Percentiles rank a stretch among this genome's conserved stretches.
Conservation (phyloP, 2,888 invertebrate species). For the Drosophila pegasa region DNA sequence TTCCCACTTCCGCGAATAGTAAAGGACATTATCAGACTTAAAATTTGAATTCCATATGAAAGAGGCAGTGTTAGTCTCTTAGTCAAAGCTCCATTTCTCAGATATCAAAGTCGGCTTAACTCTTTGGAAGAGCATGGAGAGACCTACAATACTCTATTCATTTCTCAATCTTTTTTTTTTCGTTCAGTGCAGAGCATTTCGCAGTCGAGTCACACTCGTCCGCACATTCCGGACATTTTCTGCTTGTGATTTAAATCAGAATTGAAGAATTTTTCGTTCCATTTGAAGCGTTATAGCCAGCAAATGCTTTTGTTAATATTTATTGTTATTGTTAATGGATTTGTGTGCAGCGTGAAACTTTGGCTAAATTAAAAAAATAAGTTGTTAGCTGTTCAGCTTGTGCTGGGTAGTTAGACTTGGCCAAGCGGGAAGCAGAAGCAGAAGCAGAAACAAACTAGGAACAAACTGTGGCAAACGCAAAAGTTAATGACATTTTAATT, state of each 20-base stretch:
- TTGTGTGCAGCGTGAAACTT: not conserved
- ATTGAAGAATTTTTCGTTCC: slow-evolving; percentile 6
- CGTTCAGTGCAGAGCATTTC: not conserved
- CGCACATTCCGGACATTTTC: not conserved
- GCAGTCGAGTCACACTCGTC: not conserved
- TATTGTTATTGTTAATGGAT: slow-evolving; percentile 16
- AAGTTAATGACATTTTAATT: slow-evolving; percentile 58
- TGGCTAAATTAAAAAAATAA: slow-evolving; percentile 40
- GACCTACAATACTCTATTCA: not conserved
- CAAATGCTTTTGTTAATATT: slow-evolving; percentile 4
- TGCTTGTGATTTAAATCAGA: slow-evolving; percentile 13
- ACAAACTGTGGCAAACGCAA: slow-evolving; percentile 29
- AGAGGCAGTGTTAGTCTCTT: too few relatives aligned
- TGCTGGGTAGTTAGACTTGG: not conserved
- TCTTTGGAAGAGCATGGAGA: too few relatives aligned
- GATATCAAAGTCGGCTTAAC: too few relatives aligned
- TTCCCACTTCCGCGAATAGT: too few relatives aligned
- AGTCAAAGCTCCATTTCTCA: too few relatives aligned
- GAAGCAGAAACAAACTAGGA: slow-evolving; percentile 15
- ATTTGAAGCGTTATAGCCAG: slow-evolving; percentile 7
- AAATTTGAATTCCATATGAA: too few relatives aligned
- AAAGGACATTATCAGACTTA: too few relatives aligned
- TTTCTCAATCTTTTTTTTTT: too few relatives aligned
- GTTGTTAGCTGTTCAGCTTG: slow-evolving; percentile 19
- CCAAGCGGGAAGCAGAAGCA: slow-evolving; percentile 5